These are phyloP conservation scores for Neoarius graeffei DNA, from an alignment of 2,113 vertebrate species.

Conservation along the genomic window DNA sequence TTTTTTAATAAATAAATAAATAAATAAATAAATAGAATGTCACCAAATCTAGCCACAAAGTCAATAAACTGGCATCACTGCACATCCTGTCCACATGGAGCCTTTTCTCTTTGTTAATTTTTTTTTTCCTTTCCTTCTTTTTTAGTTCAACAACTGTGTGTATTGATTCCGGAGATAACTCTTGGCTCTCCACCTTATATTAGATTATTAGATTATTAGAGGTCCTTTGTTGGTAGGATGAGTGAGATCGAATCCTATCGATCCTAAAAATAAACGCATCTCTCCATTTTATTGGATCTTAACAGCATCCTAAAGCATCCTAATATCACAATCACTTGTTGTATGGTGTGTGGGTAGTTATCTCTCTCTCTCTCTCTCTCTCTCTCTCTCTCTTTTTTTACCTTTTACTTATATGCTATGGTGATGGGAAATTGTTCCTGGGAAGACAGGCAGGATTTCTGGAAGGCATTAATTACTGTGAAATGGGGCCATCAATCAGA, in stretches of 20 bases:
- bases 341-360: neutral
- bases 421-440: conserved; percentile 43
- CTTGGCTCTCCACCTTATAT: neutral
- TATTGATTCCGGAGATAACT: conserved; percentile 27
- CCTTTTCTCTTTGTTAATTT: conserved; percentile 15
- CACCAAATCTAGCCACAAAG: neutral
- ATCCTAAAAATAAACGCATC: conserved; percentile 1
- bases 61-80: neutral
- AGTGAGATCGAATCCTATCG: neutral
- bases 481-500: conserved; percentile 58
- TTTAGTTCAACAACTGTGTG: conserved; percentile 18
- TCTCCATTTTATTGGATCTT: neutral
- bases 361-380: neutral
- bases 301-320: neutral
- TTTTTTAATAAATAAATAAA: neutral
- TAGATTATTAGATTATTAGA: conserved; percentile 1
- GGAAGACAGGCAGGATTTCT: conserved; percentile 51
- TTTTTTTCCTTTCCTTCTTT: conserved; percentile 20
- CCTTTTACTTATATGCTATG: conserved; percentile 36
- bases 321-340: conserved; percentile 10
- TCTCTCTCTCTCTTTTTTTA: conserved; percentile 3
- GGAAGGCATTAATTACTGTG: conserved; percentile 58
- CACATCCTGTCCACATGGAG: conserved; percentile 3
- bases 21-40: neutral
- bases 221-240: neutral